phyloP scores from a whole-genome alignment of 2,113 vertebrate species.

The Dissostichus mawsoni region DNA sequence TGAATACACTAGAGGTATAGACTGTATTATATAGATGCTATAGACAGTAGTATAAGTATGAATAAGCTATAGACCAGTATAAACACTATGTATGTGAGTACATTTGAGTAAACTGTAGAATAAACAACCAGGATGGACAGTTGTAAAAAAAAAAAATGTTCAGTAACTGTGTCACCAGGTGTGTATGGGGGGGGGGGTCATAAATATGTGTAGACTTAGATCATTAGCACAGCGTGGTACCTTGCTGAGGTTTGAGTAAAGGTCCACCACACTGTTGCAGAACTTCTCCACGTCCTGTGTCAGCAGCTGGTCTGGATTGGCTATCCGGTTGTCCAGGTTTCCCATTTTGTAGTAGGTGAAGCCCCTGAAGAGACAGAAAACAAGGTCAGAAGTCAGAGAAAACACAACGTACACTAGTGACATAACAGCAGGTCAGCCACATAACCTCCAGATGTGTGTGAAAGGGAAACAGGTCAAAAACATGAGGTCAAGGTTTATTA shows the following conservation, averaged over 20 bases:
- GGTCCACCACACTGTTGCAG: constrained; percentile 98
- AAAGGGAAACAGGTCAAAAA: neutral
- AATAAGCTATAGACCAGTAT: too few relatives aligned
- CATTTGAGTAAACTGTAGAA: too few relatives aligned
- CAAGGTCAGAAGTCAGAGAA: neutral
- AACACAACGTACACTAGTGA: neutral
- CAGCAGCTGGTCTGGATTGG: constrained; percentile 96
- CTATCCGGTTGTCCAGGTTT: constrained; percentile 98
- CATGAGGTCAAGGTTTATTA: neutral
- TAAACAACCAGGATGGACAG: too few relatives aligned
- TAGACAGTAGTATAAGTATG: too few relatives aligned
- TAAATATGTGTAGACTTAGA: too few relatives aligned
- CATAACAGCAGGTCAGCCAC: neutral
- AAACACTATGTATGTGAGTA: too few relatives aligned
- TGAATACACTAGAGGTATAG: too few relatives aligned
- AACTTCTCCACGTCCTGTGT: constrained; percentile 99
- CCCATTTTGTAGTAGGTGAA: constrained; percentile 99
- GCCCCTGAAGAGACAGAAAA: constrained; percentile 80
- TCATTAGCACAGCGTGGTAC: constrained; percentile 67
- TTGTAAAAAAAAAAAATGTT: too few relatives aligned
- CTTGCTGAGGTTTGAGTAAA: constrained; percentile 99
- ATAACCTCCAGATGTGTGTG: neutral
- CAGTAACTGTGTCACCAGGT: too few relatives aligned
- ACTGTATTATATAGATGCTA: too few relatives aligned
- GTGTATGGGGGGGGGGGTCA: too few relatives aligned